These are phyloP conservation scores for Uromys caudimaculatus DNA, from an alignment of 2,797 vertebrate species.

Conservation along the genomic window DNA sequence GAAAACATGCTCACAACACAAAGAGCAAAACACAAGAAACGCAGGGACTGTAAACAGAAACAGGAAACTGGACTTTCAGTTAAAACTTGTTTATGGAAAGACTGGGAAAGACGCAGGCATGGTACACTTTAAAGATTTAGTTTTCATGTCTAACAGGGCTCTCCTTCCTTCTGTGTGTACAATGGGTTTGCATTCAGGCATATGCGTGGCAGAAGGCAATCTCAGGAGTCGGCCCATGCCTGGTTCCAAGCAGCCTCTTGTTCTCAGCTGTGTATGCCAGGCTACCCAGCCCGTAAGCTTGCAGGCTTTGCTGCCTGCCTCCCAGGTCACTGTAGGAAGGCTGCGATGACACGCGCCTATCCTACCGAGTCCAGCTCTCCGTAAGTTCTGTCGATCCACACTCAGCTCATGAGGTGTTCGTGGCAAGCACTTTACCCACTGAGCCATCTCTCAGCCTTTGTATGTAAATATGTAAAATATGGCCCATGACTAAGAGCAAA, in stretches of 20 bases:
- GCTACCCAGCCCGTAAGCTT: background rate
- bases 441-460: background rate
- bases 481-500: background rate
- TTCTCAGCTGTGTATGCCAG: background rate
- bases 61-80: background rate
- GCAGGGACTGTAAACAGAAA: background rate
- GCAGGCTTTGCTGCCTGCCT: background rate
- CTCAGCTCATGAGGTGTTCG: background rate
- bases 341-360: rapidly evolving
- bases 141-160: background rate
- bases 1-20: background rate
- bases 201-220: background rate
- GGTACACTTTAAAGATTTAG: background rate
- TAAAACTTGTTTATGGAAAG: slow-evolving; percentile 19
- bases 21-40: slow-evolving; percentile 28
- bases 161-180: background rate
- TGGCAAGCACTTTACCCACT: background rate
- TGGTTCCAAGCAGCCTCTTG: background rate
- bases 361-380: background rate
- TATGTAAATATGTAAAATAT: background rate
- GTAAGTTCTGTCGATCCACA: background rate
- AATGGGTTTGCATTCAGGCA: background rate
- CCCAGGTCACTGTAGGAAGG: too few relatives aligned
- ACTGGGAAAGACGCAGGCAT: background rate
- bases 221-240: background rate